Base-by-base conservation (phyloP, 2,797 vertebrate species). In the Protonibea diacanthus region DNA sequence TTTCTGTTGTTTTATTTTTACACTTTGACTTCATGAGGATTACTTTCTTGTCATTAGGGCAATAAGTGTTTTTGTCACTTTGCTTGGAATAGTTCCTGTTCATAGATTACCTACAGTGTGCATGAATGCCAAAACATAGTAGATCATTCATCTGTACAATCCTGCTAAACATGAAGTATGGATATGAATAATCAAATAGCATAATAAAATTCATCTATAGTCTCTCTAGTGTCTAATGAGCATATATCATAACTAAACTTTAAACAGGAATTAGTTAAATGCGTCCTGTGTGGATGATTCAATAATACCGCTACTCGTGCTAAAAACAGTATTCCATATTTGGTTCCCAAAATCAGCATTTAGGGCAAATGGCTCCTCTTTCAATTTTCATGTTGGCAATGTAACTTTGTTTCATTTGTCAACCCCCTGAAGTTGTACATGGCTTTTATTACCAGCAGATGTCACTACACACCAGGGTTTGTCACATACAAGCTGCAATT, bases 391-490 rank as follows among this genome's bases (percentile, higher is more conserved):
- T 51, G 4, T 12, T 5, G n/a, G 20, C 11, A 38, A 38, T 38
- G 33, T 38, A 38, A 38, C 2, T 2, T 2, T 38, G 8, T 38
- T 38, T 38, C 8, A 38, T 38, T 38, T 38, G 33, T 38, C 33
- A 38, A 38, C 33, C 7, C 33, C 33, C 8, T 9, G 33, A 51
- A 3, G 60, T 20, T 76, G 67, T 20, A 68, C 8, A 3, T 18
- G 11, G 25, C 2, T 13, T 5, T 15, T n/a, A 6, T 49, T 2
- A 51, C 73, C 86, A 77, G 55, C 45, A 86, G 86, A 67, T 77
- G 81, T 72, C 86, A 73, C 45, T 29, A 53, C 65, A 33, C 40
- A 65, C 27, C 20, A 48, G 29, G 15, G 1, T 74, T 61, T 71
- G 20, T 20, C 7, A 48, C 12, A 44, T 6, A 17, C 6, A 49